Base-by-base conservation (phyloP, 2,113 vertebrate species). In the Planiliza haematocheilus region DNA sequence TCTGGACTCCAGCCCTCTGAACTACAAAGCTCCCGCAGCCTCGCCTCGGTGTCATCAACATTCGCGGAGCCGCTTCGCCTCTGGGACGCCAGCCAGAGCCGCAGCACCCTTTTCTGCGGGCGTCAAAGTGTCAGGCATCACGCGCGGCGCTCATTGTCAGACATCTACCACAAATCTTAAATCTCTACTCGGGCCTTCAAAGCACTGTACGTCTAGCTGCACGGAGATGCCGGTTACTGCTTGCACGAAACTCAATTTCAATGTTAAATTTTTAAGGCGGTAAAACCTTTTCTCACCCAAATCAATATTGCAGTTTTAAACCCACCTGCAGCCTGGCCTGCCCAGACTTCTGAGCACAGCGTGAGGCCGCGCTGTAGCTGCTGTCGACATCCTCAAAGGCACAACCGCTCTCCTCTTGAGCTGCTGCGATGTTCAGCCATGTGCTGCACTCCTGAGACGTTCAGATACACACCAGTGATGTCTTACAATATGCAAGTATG, bases 401-500 rank as follows among this genome's bases (percentile, higher is more conserved):
- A 2, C 88, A 73, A 0, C 92, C 88, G 0, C 85, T 88, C 73
- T 97, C 96, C 56, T 97, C 95, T 34, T 93, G 91, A 70, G 94
- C 93, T 36, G 88, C 9, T 0, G 95, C 96, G 0, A 98, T 94
- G 79, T 95, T 97, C 79, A 96, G 76, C 96, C 96, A 97, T 0
- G 96, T 96, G 80, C 92, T 92, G 21, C 95, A 96, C 62, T 95
- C 96, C 97, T 98, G 83, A 38, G 0, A 17, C 1, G 66, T 18
- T 84, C 45, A 81, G 30, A 24, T 16, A 49, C 45, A 41, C 12
- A 30, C 24, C 24, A 30, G n/a, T n/a, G n/a, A n/a, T n/a, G n/a
- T 30, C 24, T 30, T 30, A 30, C 5, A 5, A 30, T n/a, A n/a
- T 14, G 39, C 39, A 45, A 11, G 57, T 5, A 45, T 10, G 41